These are phyloP conservation scores for Bos taurus DNA, from an alignment of 2,113 vertebrate species.

Conservation along the genomic window DNA sequence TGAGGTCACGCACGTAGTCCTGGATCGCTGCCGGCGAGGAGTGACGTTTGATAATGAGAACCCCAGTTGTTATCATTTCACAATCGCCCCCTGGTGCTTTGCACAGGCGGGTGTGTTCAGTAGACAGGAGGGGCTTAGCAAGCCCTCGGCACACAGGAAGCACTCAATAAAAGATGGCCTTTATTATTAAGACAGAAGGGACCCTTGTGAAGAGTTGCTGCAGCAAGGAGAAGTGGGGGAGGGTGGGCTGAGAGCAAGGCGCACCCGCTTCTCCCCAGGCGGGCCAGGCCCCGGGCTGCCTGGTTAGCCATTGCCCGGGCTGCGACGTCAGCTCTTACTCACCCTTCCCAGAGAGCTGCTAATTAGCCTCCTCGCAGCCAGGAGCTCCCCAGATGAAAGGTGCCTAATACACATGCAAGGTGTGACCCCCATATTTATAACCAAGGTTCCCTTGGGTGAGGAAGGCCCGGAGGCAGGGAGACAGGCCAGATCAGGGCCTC, in stretches of 20 bases:
- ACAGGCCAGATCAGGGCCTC: conserved; percentile 57
- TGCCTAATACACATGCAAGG: conserved; percentile 33
- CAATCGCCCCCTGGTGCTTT: not conserved
- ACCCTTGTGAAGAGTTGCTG: not conserved
- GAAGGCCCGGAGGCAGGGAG: conserved; percentile 35
- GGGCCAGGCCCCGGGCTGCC: not conserved
- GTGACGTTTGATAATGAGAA: not conserved
- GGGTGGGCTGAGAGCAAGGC: not conserved
- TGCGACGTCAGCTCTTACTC: conserved; percentile 37
- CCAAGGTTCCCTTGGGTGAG: conserved; percentile 54
- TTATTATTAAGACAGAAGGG: not conserved
- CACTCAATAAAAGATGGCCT: not conserved
- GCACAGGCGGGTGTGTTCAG: not conserved
- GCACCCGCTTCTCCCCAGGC: not conserved
- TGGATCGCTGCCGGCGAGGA: not conserved
- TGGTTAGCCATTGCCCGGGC: not conserved
- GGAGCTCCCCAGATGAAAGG: conserved; percentile 69
- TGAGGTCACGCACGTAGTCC: not conserved
- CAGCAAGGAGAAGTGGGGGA: not conserved
- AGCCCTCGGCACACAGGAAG: not conserved
- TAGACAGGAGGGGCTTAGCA: not conserved
- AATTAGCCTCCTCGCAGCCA: conserved; percentile 55
- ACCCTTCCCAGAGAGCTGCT: conserved; percentile 50
- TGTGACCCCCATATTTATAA: conserved; percentile 63
- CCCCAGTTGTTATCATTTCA: not conserved